phyloP scores from a whole-genome alignment of 2,797 vertebrate species.

The Syncerus caffer region DNA sequence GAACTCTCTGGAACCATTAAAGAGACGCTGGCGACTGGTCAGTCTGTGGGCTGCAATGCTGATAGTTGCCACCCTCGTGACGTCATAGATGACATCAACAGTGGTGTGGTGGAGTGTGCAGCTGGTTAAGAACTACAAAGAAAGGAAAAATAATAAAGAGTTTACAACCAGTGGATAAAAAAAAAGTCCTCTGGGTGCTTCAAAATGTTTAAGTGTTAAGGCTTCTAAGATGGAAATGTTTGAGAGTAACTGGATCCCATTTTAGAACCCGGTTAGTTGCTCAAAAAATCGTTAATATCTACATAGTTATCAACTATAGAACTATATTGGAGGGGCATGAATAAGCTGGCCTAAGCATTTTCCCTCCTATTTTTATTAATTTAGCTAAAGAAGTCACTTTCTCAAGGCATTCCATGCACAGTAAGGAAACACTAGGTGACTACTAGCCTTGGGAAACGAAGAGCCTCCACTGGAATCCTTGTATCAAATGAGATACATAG shows the following conservation, averaged over 20 bases:
- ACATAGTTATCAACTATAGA: not conserved
- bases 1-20: not conserved
- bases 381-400: not conserved
- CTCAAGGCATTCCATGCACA: not conserved
- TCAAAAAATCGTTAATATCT: not conserved
- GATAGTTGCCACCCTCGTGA: constrained; percentile 91
- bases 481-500: not conserved
- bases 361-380: not conserved
- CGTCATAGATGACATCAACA: constrained; percentile 93
- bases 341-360: not conserved
- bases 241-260: not conserved
- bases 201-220: not conserved
- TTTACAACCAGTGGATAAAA: not conserved
- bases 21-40: not conserved
- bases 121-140: constrained; percentile 65
- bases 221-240: not conserved
- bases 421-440: not conserved
- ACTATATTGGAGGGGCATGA: not conserved
- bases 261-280: not conserved
- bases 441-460: not conserved
- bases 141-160: not conserved
- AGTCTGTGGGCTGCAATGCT: constrained; percentile 76
- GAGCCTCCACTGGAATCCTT: not conserved
- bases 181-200: not conserved
- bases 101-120: constrained; percentile 89